Evolutionary conservation across 1,140 invertebrate genomes (phyloP).

Genomic region (Bombus confusus): DNA sequence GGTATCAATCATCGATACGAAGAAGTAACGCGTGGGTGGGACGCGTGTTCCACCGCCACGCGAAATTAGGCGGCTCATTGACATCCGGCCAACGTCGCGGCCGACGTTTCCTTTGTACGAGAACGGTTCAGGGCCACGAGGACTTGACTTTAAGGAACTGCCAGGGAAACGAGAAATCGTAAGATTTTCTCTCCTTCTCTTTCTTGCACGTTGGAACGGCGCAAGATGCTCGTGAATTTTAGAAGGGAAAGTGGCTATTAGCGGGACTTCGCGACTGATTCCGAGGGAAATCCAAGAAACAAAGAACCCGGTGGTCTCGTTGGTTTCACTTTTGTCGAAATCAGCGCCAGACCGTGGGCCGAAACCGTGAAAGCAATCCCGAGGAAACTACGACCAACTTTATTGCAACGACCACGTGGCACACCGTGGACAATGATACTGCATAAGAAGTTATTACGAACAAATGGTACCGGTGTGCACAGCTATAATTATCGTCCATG

Average conservation of each 20-base stretch:
- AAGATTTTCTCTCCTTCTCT: not conserved
- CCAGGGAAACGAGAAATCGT: not conserved
- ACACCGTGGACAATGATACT: constrained; percentile 28
- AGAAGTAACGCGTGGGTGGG: not conserved
- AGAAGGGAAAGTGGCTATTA: constrained; percentile 15
- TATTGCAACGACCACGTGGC: not conserved
- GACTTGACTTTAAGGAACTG: not conserved
- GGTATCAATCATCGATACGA: constrained; percentile 11
- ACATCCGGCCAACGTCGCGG: not conserved
- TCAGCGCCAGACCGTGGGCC: not conserved
- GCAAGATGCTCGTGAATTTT: not conserved
- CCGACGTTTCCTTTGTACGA: not conserved
- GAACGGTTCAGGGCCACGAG: not conserved
- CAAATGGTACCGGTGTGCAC: constrained; percentile 36
- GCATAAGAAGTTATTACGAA: constrained; percentile 35
- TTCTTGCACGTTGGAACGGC: not conserved
- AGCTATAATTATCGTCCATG: constrained; percentile 36
- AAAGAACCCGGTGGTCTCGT: not conserved
- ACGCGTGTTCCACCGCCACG: not conserved
- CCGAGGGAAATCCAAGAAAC: not conserved
- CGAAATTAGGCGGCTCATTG: constrained; percentile 9
- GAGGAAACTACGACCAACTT: not conserved
- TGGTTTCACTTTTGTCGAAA: constrained; percentile 20
- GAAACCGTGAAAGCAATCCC: not conserved
- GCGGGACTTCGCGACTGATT: not conserved